Conservation (phyloP, 2,888 invertebrate species). For the Drosophila demipolita region DNA sequence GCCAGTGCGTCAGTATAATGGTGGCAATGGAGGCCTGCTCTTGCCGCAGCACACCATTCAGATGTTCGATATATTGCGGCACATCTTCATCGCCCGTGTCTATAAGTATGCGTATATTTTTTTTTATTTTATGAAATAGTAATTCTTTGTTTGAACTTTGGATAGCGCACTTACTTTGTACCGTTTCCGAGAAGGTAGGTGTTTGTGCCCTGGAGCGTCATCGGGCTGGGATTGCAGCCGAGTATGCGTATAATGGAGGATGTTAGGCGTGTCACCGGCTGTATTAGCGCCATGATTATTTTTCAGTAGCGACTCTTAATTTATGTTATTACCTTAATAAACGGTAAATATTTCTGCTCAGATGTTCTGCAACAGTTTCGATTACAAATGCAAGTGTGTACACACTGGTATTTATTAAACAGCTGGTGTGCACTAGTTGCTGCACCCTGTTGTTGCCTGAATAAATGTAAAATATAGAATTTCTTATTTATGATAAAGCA, state of each 20-base stretch:
- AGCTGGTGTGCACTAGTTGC: neutral
- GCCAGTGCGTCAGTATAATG: conserved; percentile 98
- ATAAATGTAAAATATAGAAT: neutral
- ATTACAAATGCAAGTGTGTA: neutral
- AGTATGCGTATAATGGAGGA: conserved; percentile 93
- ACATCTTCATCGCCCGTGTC: conserved; percentile 95
- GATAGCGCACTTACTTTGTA: conserved; percentile 87
- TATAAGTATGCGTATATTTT: conserved; percentile 92
- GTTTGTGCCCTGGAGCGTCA: conserved; percentile 99
- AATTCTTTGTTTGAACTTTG: conserved; percentile 33
- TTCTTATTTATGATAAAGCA: neutral
- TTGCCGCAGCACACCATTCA: conserved; percentile 89
- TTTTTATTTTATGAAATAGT: neutral
- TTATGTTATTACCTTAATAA: conserved; percentile 23
- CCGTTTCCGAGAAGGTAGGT: conserved; percentile 98
- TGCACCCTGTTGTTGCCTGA: conserved; percentile 1
- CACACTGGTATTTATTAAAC: conserved; percentile 26
- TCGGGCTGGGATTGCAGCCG: conserved; percentile 97
- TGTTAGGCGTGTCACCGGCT: conserved; percentile 92
- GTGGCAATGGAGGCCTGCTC: conserved; percentile 92
- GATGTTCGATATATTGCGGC: conserved; percentile 91
- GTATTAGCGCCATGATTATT: conserved; percentile 87
- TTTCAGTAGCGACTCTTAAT: neutral
- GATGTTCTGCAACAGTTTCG: conserved; percentile 28
- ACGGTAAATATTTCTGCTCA: conserved; percentile 2